Evolutionary conservation across 2,888 invertebrate species (phyloP), one percentile per base, ranked within the genome.

Genomic region (Melinaea marsaeus): DNA sequence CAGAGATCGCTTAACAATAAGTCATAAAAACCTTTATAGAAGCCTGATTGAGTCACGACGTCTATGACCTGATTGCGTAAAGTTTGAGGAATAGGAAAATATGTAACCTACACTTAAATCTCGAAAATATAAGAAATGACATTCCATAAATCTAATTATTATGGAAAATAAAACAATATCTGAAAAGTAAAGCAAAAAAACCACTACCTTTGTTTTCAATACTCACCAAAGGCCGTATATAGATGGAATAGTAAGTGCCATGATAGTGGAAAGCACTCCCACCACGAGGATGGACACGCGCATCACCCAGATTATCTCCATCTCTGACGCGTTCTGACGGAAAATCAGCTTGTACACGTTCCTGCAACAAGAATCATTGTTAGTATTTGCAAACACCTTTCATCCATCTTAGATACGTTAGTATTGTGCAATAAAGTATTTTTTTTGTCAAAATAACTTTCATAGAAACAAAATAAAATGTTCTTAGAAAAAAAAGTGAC

Each of bases 311-410:
- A 96, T 96, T 77, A 99, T 98, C 92, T 99, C 99, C 94, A 95
- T 96, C 91, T 99, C 99, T 42, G 98, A 98, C 47, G 99, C 99
- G 84, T 95, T 94, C 88, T 98, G 98, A 63, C 99, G 92, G 91
- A 99, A 98, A 81, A 99, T 97, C 84, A 98, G 93, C 91, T 97
- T 98, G 93, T 99, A 99, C 73, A 99, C 97, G 87, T 99, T 99
- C 82, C 99, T 91, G 75, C 0, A 32, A 54, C 4, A n/a, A 58
- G 57, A 22, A 46, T 13, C 56, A 57, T 22, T 22, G 11, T 34
- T 61, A 42, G 42, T 42, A 9, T 42, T 9, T 6, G 7, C 37
- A 35, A 55, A n/a, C 7, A 13, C 33, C 33, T 55, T 55, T 32
- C 13, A 51, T 51, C n/a, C 48, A 48, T 48, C 48, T 5, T 13